Percentiles rank a stretch among this genome's conserved stretches.
phyloP scores from a whole-genome alignment of 2,113 vertebrate genomes.

The Catharus fuscescens region DNA sequence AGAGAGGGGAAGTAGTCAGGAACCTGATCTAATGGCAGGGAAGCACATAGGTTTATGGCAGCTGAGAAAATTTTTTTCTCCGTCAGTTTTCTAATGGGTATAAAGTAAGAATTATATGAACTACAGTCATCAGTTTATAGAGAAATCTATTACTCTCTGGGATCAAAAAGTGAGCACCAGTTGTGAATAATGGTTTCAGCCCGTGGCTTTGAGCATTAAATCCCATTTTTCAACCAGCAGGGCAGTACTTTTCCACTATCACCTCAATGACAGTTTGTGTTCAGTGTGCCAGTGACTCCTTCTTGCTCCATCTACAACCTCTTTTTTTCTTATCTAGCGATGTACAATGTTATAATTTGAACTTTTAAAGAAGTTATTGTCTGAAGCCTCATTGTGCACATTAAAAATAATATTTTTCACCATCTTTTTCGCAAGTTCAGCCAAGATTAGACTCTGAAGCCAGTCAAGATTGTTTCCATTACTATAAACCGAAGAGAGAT shows the following conservation, averaged over 20 bases:
- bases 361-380: constrained; percentile 18
- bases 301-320: not conserved
- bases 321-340: not conserved
- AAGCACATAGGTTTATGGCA: not conserved
- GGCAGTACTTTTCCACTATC: constrained; percentile 31
- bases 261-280: constrained; percentile 17
- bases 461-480: constrained; percentile 24
- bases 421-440: constrained; percentile 7
- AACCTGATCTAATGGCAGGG: not conserved
- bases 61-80: constrained; percentile 5
- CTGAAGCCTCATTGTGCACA: not conserved
- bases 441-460: constrained; percentile 24
- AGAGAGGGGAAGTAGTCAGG: constrained; percentile 23
- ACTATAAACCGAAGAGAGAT: constrained; percentile 39
- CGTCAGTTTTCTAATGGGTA: constrained; percentile 8
- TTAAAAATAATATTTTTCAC: constrained; percentile 40
- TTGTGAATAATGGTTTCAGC: constrained; percentile 49
- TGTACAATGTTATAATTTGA: not conserved
- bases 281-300: not conserved
- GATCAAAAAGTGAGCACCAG: constrained; percentile 46
- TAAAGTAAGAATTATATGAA: constrained; percentile 58
- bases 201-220: constrained; percentile 47
- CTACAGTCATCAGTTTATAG: constrained; percentile 40
- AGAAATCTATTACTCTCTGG: constrained; percentile 53
- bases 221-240: constrained; percentile 50